phyloP scores from a whole-genome alignment of 2,113 vertebrate genomes.

The Antechinus stuartii region DNA sequence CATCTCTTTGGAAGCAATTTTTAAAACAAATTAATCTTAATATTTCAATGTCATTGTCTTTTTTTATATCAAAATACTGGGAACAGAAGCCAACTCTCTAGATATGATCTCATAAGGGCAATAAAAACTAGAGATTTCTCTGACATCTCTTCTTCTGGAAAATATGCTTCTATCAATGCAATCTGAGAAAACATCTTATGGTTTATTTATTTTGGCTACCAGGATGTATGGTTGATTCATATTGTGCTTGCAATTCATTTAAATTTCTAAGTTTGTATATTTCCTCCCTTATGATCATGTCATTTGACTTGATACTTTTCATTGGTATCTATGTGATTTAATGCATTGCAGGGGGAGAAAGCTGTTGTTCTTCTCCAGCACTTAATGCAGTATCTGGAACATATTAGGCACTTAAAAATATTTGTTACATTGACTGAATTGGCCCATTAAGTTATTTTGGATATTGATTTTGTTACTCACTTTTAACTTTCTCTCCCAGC shows the following conservation, averaged over 20 bases:
- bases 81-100: background rate
- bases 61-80: background rate
- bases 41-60: background rate
- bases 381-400: background rate
- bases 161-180: background rate
- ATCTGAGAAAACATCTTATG: background rate
- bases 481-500: background rate
- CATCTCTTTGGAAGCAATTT: background rate
- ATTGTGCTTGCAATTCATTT: background rate
- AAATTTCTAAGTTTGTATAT: background rate
- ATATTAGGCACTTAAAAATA: background rate
- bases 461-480: background rate
- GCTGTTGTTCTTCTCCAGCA: background rate
- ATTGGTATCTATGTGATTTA: background rate
- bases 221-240: background rate
- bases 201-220: background rate
- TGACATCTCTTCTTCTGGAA: background rate
- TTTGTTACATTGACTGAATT: background rate
- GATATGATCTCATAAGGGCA: no score
- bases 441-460: background rate
- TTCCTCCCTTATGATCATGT: background rate
- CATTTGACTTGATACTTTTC: background rate
- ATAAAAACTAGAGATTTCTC: no score
- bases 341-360: background rate
- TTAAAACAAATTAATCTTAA: background rate